Base-by-base conservation (phyloP, 1,140 invertebrate genomes). In the Drosophila punjabiensis region DNA sequence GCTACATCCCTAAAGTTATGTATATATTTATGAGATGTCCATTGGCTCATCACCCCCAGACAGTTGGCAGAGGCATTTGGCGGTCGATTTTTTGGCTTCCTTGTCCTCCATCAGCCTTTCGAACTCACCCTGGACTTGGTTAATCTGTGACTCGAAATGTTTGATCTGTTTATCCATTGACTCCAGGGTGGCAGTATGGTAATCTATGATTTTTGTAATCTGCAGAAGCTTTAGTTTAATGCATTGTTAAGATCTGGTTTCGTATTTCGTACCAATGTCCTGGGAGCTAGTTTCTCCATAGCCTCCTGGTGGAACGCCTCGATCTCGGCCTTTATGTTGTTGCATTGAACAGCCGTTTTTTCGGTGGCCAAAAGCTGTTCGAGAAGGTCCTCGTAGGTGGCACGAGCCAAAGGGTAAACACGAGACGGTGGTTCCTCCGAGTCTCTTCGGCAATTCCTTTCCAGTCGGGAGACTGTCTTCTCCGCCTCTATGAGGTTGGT, bases 331-430 rank as follows among this genome's bases (percentile, higher is more conserved):
- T 14, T 81, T 0, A 85, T 50, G 3, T 13, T 47, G 28, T 65
- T 76, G 60, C 66, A 84, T 39, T 88, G 45, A 5, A 10, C 60
- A 16, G 53, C 35, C 0, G 70, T 71, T 18, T 30, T 48, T 20
- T 89, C 63, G 1, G 74, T 61, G 7, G 81, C 78, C 11, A 84
- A 8, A 5, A 88, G 45, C 13, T 78, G 39, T 32, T 58, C 48
- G 1, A 88, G 50, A 4, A 88, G 66, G 9, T 58, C 14, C 14
- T 50, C 4, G 43, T 74, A 84, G 16, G 30, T 75, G 39, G 16
- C 32, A 1, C 35, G 43, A 4, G 11, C 33, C 7, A 84, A 8
- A 4, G 66, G 75, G 14, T 50, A 18, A 13, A 16, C 14, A 5
- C n/a, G 16, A n/a, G 30, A 10, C 0, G 7, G 10, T 5, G 4